phyloP scores from a whole-genome alignment of 2,888 invertebrate species.

The Hemistola chrysoprasaria region DNA sequence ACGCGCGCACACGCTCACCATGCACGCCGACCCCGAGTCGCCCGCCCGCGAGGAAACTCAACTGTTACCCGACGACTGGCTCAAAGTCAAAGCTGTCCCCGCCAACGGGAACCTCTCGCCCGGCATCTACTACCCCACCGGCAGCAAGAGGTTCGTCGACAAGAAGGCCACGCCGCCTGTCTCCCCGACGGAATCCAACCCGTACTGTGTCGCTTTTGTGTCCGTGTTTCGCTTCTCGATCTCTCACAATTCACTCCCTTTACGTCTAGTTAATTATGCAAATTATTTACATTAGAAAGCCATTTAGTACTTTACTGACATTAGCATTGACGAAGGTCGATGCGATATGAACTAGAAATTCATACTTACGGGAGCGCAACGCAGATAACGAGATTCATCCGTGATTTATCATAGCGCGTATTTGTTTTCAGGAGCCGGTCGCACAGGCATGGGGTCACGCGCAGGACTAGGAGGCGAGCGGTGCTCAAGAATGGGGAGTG shows the following conservation, averaged over 20 bases:
- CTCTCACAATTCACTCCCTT: constrained; percentile 30
- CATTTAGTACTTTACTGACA: constrained; percentile 56
- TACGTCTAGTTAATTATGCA: constrained; percentile 38
- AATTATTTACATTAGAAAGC: constrained; percentile 54
- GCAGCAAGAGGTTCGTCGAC: constrained; percentile 77
- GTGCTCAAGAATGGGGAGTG: constrained; percentile 98
- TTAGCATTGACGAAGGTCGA: constrained; percentile 71
- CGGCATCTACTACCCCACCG: constrained; percentile 75
- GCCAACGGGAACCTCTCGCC: constrained; percentile 75
- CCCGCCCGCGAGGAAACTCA: constrained; percentile 76
- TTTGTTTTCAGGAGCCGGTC: constrained; percentile 84
- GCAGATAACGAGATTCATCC: constrained; percentile 46
- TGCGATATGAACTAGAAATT: constrained; percentile 67
- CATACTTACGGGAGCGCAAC: constrained; percentile 49
- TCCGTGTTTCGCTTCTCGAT: constrained; percentile 43
- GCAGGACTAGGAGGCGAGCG: constrained; percentile 90
- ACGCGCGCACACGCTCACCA: constrained; percentile 64
- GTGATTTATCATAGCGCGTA: constrained; percentile 41
- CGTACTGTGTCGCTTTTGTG: constrained; percentile 75
- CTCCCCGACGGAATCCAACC: constrained; percentile 60
- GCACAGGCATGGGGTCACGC: constrained; percentile 85
- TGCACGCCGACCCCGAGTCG: constrained; percentile 76
- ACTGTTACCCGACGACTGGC: constrained; percentile 76
- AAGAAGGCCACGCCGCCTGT: constrained; percentile 53
- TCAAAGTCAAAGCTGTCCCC: constrained; percentile 68